Evolutionary conservation across 2,888 invertebrate species (phyloP).

Genomic region (Melanostoma mellinum): DNA sequence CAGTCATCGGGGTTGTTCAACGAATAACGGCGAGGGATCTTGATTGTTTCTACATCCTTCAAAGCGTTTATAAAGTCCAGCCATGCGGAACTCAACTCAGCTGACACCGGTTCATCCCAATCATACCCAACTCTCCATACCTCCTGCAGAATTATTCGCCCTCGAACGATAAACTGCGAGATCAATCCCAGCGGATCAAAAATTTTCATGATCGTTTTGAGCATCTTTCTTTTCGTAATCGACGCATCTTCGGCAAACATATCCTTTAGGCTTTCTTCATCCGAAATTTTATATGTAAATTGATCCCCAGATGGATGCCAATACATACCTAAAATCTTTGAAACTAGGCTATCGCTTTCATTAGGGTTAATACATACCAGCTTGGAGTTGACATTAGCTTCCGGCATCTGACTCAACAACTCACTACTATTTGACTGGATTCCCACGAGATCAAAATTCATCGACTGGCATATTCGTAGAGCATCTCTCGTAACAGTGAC

Average conservation of each 20-base stretch:
- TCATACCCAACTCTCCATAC: background rate
- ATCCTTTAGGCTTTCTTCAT: background rate
- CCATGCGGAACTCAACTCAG: background rate
- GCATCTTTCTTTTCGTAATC: background rate
- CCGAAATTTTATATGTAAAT: background rate
- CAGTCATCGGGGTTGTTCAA: background rate
- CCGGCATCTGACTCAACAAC: background rate
- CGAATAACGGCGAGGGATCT: constrained; percentile 15
- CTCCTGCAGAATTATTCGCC: constrained; percentile 6
- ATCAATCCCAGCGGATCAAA: constrained; percentile 14
- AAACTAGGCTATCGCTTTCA: background rate
- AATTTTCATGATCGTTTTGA: constrained; percentile 1
- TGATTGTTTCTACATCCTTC: background rate
- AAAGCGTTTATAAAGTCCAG: background rate
- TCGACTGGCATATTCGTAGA: constrained; percentile 14
- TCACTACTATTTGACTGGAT: constrained; percentile 20
- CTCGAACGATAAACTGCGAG: background rate
- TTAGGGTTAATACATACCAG: constrained; percentile 2
- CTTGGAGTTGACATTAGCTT: constrained; percentile 6
- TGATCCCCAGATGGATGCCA: constrained; percentile 3
- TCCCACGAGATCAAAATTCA: constrained; percentile 26
- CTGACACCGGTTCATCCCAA: constrained; percentile 11
- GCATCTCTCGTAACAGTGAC: background rate
- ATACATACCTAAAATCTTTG: constrained; percentile 14
- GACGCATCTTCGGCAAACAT: background rate